Evolutionary conservation across 2,888 invertebrate genomes (phyloP).

Genomic region (Entomobrya proxima): DNA sequence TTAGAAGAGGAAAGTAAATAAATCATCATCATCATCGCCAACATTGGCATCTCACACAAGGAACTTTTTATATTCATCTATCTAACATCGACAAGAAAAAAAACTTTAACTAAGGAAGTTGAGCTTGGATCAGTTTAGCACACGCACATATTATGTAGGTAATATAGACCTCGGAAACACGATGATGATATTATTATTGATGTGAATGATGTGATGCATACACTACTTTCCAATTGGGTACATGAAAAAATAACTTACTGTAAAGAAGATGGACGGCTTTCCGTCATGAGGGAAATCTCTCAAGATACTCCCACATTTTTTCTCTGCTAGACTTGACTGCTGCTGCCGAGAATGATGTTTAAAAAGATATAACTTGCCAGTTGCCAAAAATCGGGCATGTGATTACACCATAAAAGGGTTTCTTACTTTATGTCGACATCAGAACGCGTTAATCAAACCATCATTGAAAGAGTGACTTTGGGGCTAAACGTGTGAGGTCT

Average conservation of each 20-base stretch:
- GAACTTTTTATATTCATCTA: constrained; percentile 23
- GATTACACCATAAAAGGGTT: no score
- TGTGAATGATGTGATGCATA: constrained; percentile 8
- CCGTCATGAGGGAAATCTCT: constrained; percentile 15
- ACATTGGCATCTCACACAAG: not conserved
- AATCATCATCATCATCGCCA: constrained; percentile 46
- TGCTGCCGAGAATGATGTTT: not conserved
- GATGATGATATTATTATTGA: constrained; percentile 30
- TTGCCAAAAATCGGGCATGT: not conserved
- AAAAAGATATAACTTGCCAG: not conserved
- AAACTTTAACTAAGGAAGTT: not conserved
- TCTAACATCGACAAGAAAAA: not conserved
- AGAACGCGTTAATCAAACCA: constrained; percentile 4
- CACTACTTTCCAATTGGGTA: constrained; percentile 14
- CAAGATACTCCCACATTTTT: constrained; percentile 9
- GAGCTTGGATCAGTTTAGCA: constrained; percentile 42
- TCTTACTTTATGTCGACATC: no score
- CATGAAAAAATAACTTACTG: constrained; percentile 1
- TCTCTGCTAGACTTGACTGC: constrained; percentile 1
- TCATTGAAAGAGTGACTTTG: not conserved
- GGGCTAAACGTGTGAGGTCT: no score
- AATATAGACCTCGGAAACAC: no score
- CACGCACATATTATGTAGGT: not conserved
- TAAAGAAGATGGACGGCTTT: constrained; percentile 30
- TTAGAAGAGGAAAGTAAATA: constrained; percentile 41